Base-by-base conservation (phyloP, 2,888 invertebrate species). In the Spilosoma lubricipeda region DNA sequence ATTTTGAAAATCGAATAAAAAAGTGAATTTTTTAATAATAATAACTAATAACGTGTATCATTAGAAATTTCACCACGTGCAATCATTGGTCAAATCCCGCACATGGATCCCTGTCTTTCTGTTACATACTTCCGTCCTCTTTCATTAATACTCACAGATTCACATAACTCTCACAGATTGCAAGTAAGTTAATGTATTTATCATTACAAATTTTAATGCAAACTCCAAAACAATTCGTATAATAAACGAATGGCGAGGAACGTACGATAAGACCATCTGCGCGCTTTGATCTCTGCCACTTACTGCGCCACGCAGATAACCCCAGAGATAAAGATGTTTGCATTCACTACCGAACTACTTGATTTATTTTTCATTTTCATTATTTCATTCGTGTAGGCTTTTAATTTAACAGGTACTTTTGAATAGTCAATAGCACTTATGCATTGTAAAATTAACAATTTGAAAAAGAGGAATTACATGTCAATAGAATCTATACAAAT, bases 201-300 rank as follows among this genome's bases (percentile, higher is more conserved):
- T 52, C 23, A 52, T 30, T 63, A 63, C 15, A 30, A 63, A 30
- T 63, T 30, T 63, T 63, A 63, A 63, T 63, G 7, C 30, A 5
- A 30, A 27, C 13, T 63, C 27, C 15, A 45, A 27, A 52, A 33
- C 48, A 52, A n/a, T 68, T 68, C 15, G 23, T 36, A 23, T 23
- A 33, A 52, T 23, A n/a, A 52, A 15, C 23, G n/a, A n/a, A 36
- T n/a, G 33, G 11, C 39, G 11, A 42, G 7, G 18, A 33, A 71
- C 45, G 36, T 20, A 65, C 52, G 56, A 72, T 67, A 72, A 72
- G 39, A 67, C 13, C 66, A 75, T 70, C 70, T 71, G 72, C 39
- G 71, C n/a, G 72, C 79, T 77, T 77, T 76, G 79, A 82, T 76
- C 79, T 76, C 27, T 71, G 39, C 75, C 74, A 73, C 71, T 73